Evolutionary conservation across 2,888 invertebrate species (phyloP).

Genomic region (Agrochola lota): DNA sequence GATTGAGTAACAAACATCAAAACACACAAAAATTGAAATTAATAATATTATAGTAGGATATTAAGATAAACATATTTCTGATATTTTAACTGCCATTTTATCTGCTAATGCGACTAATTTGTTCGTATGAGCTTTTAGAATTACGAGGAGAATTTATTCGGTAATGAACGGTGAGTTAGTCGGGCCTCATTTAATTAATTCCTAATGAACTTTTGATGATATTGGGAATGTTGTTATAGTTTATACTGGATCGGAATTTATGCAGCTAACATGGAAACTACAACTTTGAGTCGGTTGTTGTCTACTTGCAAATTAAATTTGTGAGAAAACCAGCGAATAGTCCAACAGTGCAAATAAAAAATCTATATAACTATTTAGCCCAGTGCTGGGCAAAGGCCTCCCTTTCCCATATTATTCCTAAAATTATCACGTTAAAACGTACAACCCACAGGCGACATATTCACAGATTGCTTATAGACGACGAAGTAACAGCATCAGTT

Average conservation of each 20-base stretch:
- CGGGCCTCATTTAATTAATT: background rate
- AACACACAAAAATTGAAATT: background rate
- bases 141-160: background rate
- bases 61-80: background rate
- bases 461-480: background rate
- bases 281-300: background rate
- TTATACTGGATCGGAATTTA: background rate
- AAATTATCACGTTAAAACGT: background rate
- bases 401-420: too few species aligned
- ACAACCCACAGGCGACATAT: background rate
- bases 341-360: too few species aligned
- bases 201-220: constrained; percentile 12
- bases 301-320: background rate
- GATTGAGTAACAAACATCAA: background rate
- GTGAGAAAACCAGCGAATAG: background rate
- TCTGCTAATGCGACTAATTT: constrained; percentile 6
- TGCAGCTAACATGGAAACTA: background rate
- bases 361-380: too few species aligned
- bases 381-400: too few species aligned
- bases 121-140: background rate
- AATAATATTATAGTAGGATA: background rate
- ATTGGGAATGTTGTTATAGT: background rate
- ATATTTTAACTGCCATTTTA: background rate
- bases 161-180: background rate
- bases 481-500: background rate